phyloP scores from a whole-genome alignment of 2,113 vertebrate species.

The Herpailurus yagouaroundi region DNA sequence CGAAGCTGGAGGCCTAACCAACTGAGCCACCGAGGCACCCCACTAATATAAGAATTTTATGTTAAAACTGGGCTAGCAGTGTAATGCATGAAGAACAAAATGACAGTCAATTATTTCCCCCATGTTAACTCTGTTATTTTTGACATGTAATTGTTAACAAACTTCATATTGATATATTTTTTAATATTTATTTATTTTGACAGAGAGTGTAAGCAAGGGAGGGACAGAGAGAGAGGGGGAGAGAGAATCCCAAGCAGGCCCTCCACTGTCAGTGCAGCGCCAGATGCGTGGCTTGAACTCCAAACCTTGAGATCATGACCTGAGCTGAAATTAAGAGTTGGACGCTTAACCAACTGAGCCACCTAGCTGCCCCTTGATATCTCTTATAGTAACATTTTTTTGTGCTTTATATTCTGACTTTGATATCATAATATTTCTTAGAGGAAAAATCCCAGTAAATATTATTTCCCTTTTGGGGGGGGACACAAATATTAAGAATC shows the following conservation, averaged over 20 bases:
- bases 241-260: too few species aligned
- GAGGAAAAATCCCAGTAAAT: neutral
- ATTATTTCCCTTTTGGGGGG: neutral
- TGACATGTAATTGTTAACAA: neutral
- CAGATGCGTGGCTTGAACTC: too few species aligned
- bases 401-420: neutral
- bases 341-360: too few species aligned
- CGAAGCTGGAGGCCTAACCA: too few species aligned
- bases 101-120: neutral
- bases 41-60: neutral
- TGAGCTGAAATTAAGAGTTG: too few species aligned
- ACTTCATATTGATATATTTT: neutral
- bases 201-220: too few species aligned
- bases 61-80: neutral
- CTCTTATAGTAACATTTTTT: neutral
- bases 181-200: too few species aligned
- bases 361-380: neutral
- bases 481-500: neutral
- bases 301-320: too few species aligned
- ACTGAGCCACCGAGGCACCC: too few species aligned
- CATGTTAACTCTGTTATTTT: neutral
- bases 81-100: neutral
- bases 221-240: too few species aligned
- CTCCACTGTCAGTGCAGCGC: too few species aligned
- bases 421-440: neutral